phyloP scores from a whole-genome alignment of 2,113 vertebrate species.

The Ceratotherium simum region DNA sequence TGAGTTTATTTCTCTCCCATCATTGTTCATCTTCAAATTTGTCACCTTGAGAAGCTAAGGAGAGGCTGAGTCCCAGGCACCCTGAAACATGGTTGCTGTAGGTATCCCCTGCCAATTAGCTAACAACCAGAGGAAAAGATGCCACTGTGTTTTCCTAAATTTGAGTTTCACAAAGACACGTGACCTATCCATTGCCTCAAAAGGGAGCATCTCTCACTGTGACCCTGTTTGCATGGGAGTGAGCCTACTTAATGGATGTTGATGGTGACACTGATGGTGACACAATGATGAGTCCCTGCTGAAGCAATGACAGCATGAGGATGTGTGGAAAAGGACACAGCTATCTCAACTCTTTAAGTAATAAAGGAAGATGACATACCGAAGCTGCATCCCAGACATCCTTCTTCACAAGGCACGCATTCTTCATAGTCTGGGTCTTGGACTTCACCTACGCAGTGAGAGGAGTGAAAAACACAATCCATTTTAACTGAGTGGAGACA shows the following conservation, averaged over 20 bases:
- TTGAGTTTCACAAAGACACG: background rate
- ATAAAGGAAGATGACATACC: constrained; percentile 87
- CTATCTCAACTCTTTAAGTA: background rate
- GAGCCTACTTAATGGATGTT: background rate
- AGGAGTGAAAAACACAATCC: background rate
- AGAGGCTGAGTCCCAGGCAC: background rate
- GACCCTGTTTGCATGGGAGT: background rate
- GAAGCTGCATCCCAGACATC: constrained; percentile 90
- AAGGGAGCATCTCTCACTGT: background rate
- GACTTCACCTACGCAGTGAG: constrained; percentile 87
- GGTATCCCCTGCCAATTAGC: background rate
- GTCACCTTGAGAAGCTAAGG: background rate
- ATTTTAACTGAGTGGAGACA: background rate
- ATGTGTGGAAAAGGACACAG: background rate
- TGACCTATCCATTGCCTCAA: background rate
- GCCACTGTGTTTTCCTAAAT: background rate
- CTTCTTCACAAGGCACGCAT: constrained; percentile 92
- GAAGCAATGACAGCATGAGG: background rate
- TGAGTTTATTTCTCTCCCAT: background rate
- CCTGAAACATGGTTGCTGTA: background rate
- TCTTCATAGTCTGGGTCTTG: constrained; percentile 86
- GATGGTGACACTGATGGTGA: background rate
- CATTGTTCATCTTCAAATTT: background rate
- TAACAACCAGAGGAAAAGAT: background rate
- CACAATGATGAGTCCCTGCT: background rate